Evolutionary conservation across 2,113 vertebrate genomes (phyloP), one percentile per base, ranked within the genome.

Genomic region (Gadus macrocephalus): DNA sequence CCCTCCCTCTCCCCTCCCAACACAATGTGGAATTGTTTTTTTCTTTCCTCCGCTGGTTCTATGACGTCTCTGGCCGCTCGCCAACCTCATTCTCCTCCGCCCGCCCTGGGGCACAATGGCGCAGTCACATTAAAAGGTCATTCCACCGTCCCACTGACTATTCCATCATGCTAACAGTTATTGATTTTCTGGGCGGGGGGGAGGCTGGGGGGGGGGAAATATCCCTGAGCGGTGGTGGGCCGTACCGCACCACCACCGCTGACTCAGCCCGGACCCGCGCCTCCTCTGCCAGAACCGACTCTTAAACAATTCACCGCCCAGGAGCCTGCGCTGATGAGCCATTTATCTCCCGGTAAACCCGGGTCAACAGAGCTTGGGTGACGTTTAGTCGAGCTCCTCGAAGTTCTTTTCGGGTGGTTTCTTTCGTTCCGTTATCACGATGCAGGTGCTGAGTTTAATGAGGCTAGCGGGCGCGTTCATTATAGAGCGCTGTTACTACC

Each of bases 41-140:
- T 49, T 69, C 79, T 83, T 76, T 68, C 73, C 73, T 59, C 25
- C 38, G 22, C 62, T 66, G 69, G 62, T 69, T 71, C 66, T 78
- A 62, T 82, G 42, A 49, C 68, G 73, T 8, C 69, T 42, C 67
- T 86, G 88, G 85, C 82, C 0, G 11, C 9, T 20, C 71, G 85
- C 88, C 86, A 73, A 73, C 75, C 83, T 87, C 82, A 88, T 90
- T 88, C 85, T 79, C 83, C 83, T 9, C 42, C 7, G 42, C 12
- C 42, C 85, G 55, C 55, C 55, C 83, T 66, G 74, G 77, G 11
- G 81, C 75, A 83, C 86, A 87, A 90, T 81, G 78, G 83, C 71
- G 67, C 69, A 69, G 82, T 75, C 73, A 74, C 86, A 89, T 88
- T 84, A 87, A 86, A 85, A 86, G 82, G 87, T 88, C 82, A 84